These are phyloP conservation scores for Nothobranchius kuhntae DNA, from an alignment of 2,113 vertebrate species.

Conservation along the genomic window DNA sequence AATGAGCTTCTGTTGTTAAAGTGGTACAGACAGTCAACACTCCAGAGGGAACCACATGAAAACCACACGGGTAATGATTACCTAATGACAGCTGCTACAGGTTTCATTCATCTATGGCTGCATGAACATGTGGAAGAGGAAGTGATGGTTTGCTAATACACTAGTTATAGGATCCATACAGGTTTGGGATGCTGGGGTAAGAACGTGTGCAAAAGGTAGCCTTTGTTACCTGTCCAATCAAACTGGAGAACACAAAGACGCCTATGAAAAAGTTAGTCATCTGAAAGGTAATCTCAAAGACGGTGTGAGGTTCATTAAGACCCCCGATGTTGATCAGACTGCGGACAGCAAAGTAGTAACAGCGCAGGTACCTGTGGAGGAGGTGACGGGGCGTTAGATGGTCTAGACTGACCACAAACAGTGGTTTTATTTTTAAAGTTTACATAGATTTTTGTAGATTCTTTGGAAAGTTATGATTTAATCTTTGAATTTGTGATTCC, in stretches of 20 bases:
- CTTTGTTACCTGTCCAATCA: constrained; percentile 91
- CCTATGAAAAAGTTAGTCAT: constrained; percentile 90
- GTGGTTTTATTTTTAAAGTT: no score
- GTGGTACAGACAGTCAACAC: constrained; percentile 26
- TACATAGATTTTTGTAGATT: background rate
- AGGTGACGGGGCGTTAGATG: constrained; percentile 7
- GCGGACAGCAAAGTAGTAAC: constrained; percentile 91
- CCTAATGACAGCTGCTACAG: no score
- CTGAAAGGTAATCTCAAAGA: constrained; percentile 91
- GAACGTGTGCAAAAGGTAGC: constrained; percentile 13
- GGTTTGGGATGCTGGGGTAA: background rate
- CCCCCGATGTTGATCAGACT: constrained; percentile 94
- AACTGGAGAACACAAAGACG: constrained; percentile 93
- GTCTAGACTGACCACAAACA: background rate
- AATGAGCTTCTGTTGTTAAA: background rate
- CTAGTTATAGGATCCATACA: background rate
- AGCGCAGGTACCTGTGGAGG: constrained; percentile 86
- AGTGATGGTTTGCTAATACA: background rate
- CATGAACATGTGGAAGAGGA: background rate
- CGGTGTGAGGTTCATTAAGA: constrained; percentile 85
- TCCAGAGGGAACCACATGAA: constrained; percentile 21
- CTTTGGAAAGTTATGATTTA: background rate
- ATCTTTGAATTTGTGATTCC: background rate
- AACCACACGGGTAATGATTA: background rate
- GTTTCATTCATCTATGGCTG: constrained; percentile 27